Base-by-base conservation (phyloP, 2,797 vertebrate genomes). In the Hylomyscus alleni region DNA sequence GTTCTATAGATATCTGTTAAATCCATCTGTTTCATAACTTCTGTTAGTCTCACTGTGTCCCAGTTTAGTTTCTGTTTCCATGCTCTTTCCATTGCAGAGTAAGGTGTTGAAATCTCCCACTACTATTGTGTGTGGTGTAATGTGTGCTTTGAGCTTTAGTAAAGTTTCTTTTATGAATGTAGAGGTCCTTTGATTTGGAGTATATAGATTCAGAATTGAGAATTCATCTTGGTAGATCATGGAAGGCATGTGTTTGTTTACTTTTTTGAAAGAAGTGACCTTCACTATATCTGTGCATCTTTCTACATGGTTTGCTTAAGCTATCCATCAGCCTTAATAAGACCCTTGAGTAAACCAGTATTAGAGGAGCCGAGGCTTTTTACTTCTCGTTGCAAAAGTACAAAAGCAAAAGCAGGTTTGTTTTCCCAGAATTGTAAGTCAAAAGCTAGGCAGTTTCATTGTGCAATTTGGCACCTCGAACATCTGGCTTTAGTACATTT, bases 401-500 rank as follows among this genome's bases (percentile, higher is more conserved):
- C 12, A 84, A 85, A 94, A 90, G 60, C 52, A 85, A 96, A 94
- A 60, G 34, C 37, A 62, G n/a, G 83, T 73, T 97, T 92, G 67
- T 96, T 95, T 96, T 40, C 52, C 85, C 44, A 78, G 72, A n/a
- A 76, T 75, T 83, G 47, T 95, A 96, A 97, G 80, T 94, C 92
- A 96, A 88, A 94, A 92, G 86, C 93, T 88, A 95, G 90, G 76
- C 93, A 94, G 82, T 93, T 97, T 97, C 88, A 93, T 60, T 93
- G 93, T 92, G 96, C 72, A 69, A 0, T 96, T 95, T 96, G 92
- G 62, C 83, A 95, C 69, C 62, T 54, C 77, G 88, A 98, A 98
- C 95, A 97, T 96, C 96, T 98, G 96, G 96, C 94, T 97, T 92
- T 65, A 92, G 93, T 87, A 97, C 76, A 98, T 95, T 96, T 93